Conservation (phyloP, 2,888 invertebrate genomes). For the Atrina japonica region DNA sequence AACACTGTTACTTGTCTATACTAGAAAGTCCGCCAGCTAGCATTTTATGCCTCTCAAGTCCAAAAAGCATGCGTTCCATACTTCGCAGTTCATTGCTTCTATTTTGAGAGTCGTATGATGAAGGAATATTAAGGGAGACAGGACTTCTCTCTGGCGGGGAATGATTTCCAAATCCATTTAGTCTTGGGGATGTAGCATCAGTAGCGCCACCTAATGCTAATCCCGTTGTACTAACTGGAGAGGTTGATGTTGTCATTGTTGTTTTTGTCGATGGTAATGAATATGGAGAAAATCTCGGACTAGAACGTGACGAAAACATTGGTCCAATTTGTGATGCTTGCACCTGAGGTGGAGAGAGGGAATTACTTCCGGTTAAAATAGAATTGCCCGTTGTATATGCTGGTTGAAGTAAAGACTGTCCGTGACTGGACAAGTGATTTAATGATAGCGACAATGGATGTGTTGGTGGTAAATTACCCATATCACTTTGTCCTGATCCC, state of each 20-base stretch:
- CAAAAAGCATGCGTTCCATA: constrained; percentile 98
- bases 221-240: constrained; percentile 65
- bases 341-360: constrained; percentile 37
- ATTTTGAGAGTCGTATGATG: constrained; percentile 82
- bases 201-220: constrained; percentile 64
- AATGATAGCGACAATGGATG: constrained; percentile 88
- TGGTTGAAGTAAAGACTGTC: constrained; percentile 79
- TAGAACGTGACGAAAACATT: constrained; percentile 82
- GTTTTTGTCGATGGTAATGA: constrained; percentile 83
- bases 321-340: constrained; percentile 67
- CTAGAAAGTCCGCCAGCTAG: constrained; percentile 4
- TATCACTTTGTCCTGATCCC: constrained; percentile 64
- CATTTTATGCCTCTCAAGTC: constrained; percentile 87
- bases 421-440: constrained; percentile 89
- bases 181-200: constrained; percentile 50
- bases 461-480: constrained; percentile 83
- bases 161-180: constrained; percentile 50
- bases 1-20: constrained; percentile 13
- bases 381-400: constrained; percentile 75
- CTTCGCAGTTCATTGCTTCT: constrained; percentile 91
- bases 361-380: constrained; percentile 65
- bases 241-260: constrained; percentile 78
- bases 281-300: constrained; percentile 94
- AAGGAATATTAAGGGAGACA: constrained; percentile 47
- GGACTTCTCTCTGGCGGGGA: constrained; percentile 56